Percentiles rank a stretch among this genome's conserved stretches.
Conservation (phyloP, 2,113 vertebrate genomes). For the Oncorhynchus clarkii region DNA sequence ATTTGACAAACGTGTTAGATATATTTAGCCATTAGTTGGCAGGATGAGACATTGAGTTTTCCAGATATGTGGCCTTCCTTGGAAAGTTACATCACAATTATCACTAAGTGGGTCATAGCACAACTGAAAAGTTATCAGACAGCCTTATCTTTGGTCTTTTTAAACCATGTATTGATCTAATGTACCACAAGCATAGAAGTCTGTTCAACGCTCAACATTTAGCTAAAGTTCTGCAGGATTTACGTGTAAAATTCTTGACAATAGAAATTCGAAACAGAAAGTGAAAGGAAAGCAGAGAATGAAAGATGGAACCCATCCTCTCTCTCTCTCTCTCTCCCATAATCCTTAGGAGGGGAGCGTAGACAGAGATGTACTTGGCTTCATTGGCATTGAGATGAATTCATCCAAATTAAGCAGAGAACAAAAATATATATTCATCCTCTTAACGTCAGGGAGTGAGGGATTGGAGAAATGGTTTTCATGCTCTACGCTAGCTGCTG, state of each 20-base stretch:
- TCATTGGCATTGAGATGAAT: slow-evolving; percentile 65
- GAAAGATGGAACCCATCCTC: background rate
- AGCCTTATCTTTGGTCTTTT: slow-evolving; percentile 5
- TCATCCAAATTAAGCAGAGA: slow-evolving; percentile 69
- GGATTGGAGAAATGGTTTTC: slow-evolving; percentile 67
- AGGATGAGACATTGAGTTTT: background rate
- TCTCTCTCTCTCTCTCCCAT: slow-evolving; percentile 26
- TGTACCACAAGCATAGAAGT: background rate
- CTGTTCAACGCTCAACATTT: slow-evolving; percentile 26
- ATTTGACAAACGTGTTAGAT: too few relatives aligned
- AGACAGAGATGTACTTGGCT: slow-evolving; percentile 65
- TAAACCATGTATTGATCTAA: background rate
- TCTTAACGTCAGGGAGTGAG: slow-evolving; percentile 71
- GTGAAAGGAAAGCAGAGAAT: slow-evolving; percentile 18
- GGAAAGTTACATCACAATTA: background rate
- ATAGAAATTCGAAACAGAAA: slow-evolving; percentile 42
- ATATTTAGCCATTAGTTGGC: background rate
- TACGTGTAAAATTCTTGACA: slow-evolving; percentile 24
- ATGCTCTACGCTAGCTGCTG: slow-evolving; percentile 48
- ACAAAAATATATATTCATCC: slow-evolving; percentile 71
- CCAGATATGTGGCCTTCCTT: background rate
- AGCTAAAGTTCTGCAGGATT: slow-evolving; percentile 48
- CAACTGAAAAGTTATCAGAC: background rate
- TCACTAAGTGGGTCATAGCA: too few relatives aligned
- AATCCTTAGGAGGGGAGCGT: slow-evolving; percentile 35